Evolutionary conservation across 2,797 vertebrate species (phyloP).

Genomic region (Scomberomorus guttatus): DNA sequence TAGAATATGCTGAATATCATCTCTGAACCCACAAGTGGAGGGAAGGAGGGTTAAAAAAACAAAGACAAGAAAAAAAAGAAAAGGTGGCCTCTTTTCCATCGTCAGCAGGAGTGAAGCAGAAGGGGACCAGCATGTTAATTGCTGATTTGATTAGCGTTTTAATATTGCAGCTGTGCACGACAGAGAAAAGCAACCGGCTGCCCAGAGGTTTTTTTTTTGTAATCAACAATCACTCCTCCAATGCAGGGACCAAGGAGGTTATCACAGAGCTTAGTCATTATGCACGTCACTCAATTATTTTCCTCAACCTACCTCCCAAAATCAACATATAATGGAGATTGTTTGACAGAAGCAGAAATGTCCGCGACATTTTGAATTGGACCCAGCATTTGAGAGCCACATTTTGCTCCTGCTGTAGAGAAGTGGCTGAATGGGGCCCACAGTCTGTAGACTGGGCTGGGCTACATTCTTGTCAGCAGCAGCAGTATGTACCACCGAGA

Average conservation of each 20-base stretch:
- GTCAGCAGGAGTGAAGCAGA: conserved; percentile 78
- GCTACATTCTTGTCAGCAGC: conserved; percentile 80
- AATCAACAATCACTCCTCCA: conserved; percentile 44
- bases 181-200: conserved; percentile 51
- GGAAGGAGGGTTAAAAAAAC: conserved; percentile 39
- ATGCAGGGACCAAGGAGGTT: conserved; percentile 5
- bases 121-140: conserved; percentile 81
- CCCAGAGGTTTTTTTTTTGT: conserved; percentile 42
- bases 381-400: conserved; percentile 27
- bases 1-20: conserved; percentile 64
- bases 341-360: conserved; percentile 42
- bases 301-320: conserved; percentile 21
- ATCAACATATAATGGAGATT: not conserved
- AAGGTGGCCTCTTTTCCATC: conserved; percentile 60
- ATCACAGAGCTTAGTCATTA: conserved; percentile 34
- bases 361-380: conserved; percentile 38
- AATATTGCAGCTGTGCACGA: conserved; percentile 83
- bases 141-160: conserved; percentile 83
- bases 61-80: conserved; percentile 40
- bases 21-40: conserved; percentile 52
- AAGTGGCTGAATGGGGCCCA: conserved; percentile 29
- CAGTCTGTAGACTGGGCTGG: conserved; percentile 26
- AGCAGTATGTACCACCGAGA: conserved; percentile 80
- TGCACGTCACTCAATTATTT: conserved; percentile 23
- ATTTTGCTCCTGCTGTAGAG: conserved; percentile 40